These are phyloP conservation scores for Brienomyrus brachyistius DNA, from an alignment of 2,113 vertebrate species.

Conservation along the genomic window DNA sequence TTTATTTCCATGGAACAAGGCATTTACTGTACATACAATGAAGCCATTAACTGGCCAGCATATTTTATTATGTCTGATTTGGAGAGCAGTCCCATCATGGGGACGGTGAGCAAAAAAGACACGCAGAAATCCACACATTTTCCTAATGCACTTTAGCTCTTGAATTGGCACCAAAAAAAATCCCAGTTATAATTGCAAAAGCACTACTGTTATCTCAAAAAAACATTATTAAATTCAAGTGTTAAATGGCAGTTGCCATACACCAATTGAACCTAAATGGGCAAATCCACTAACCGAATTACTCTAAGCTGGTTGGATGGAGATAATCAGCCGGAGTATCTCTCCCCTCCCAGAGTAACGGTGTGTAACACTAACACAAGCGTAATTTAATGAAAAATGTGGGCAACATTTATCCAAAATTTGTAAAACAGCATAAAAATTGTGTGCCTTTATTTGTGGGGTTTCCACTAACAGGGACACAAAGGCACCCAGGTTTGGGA, in stretches of 20 bases:
- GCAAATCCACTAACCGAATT: slow-evolving; percentile 1
- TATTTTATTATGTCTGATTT: neutral
- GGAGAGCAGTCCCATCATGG: neutral
- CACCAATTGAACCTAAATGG: neutral
- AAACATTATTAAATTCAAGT: slow-evolving; percentile 8
- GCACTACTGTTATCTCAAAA: neutral
- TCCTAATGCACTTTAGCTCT: neutral
- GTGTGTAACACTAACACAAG: neutral
- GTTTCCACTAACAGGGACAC: neutral
- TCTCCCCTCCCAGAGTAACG: neutral
- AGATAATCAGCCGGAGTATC: neutral
- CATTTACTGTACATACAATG: neutral
- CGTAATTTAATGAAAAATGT: no score
- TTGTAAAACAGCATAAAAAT: neutral
- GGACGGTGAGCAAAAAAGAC: neutral
- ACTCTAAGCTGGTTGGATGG: neutral
- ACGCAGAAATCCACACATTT: neutral
- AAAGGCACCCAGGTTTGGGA: neutral
- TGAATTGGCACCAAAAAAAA: neutral
- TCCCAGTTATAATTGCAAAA: neutral
- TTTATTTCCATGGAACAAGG: neutral
- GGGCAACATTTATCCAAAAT: no score
- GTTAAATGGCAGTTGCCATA: slow-evolving; percentile 2
- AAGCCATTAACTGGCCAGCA: neutral
- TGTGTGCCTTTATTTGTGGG: neutral